Conservation (phyloP, 2,113 vertebrate species). For the Promerops cafer region DNA sequence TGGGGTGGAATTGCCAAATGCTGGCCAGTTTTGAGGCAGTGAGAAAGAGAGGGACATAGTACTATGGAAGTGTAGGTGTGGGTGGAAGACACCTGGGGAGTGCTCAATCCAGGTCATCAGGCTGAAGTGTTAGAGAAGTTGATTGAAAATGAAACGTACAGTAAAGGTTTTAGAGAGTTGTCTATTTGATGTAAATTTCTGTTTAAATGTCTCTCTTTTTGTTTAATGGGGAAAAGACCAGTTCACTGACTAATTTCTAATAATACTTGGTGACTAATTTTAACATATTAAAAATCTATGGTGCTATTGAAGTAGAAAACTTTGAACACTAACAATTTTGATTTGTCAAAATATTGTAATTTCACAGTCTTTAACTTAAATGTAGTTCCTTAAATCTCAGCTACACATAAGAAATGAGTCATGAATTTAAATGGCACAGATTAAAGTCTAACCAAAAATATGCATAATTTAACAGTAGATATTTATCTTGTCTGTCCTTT, state of each 20-base stretch:
- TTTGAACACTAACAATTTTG: constrained; percentile 8
- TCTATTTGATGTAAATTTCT: background rate
- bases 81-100: background rate
- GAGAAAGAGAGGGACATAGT: background rate
- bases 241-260: background rate
- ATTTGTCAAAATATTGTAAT: constrained; percentile 58
- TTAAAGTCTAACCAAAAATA: constrained; percentile 17
- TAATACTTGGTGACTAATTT: constrained; percentile 5
- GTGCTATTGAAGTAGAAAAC: background rate
- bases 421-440: constrained; percentile 28
- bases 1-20: background rate
- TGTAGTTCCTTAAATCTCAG: constrained; percentile 15
- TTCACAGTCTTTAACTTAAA: constrained; percentile 28
- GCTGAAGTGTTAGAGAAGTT: background rate
- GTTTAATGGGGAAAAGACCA: background rate
- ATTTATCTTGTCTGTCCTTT: background rate
- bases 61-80: background rate
- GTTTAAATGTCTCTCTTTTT: background rate
- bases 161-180: background rate
- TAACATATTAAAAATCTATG: background rate
- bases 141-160: background rate
- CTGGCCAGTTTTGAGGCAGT: background rate
- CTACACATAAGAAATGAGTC: constrained; percentile 8
- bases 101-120: background rate
- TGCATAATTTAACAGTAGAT: background rate